phyloP scores from a whole-genome alignment of 35 echinoderm and acorn worm genomes.

The Ptychodera flava region DNA sequence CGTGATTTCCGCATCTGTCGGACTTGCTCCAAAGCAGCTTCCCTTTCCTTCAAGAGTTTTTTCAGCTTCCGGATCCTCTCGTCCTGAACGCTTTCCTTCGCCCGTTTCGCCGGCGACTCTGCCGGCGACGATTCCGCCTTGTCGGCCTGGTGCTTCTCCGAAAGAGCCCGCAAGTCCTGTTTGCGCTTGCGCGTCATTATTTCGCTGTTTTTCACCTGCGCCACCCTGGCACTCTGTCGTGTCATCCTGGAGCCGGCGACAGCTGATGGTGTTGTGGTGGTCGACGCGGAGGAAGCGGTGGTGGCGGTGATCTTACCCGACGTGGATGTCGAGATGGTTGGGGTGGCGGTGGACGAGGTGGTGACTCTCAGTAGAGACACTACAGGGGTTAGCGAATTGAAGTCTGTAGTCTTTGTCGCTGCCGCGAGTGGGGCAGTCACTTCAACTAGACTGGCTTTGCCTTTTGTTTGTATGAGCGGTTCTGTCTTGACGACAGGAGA shows the following conservation, averaged over 20 bases:
- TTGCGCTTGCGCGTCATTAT: not conserved
- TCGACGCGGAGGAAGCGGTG: not conserved
- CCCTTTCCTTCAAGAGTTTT: not conserved
- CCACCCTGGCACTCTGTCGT: not conserved
- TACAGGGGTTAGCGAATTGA: not conserved
- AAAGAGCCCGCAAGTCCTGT: not conserved
- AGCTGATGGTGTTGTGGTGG: not conserved
- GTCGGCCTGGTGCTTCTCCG: not conserved
- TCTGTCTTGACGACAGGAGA: not conserved
- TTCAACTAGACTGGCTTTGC: not conserved
- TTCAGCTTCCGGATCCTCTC: not conserved
- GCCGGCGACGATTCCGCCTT: not conserved
- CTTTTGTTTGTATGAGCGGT: not conserved
- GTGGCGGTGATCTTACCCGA: not conserved
- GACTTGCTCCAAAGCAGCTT: not conserved
- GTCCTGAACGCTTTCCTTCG: not conserved
- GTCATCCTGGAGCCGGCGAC: not conserved
- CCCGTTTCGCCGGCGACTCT: not conserved
- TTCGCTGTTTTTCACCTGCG: not conserved
- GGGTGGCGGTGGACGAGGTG: not conserved
- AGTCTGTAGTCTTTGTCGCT: not conserved
- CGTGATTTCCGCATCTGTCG: not conserved
- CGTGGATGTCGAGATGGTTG: not conserved
- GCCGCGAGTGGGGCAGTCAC: not conserved
- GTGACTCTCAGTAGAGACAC: not conserved